Base-by-base conservation (phyloP, 92 coral and sea anemone species). In the Parazoanthus darwini region DNA sequence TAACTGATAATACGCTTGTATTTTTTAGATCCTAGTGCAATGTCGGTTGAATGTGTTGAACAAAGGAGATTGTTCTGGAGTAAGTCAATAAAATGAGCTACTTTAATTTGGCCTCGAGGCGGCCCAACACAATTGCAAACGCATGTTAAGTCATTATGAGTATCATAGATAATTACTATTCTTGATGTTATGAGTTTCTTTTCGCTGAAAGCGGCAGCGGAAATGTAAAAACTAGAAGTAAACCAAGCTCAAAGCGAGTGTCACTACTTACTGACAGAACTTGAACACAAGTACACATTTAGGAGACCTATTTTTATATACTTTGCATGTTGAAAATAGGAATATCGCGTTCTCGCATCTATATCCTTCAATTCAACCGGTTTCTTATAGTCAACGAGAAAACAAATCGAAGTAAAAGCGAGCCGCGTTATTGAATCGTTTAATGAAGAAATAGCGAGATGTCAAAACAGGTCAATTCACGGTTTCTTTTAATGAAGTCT, bases 31-130 rank as follows among this genome's bases (percentile, higher is more conserved):
- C 35, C 23, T 42, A 83, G 20, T 48, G 33, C 78, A 70, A 71
- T 37, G 43, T 26, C 25, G 70, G 20, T 48, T 20, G 66, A 70
- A 71, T 37, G 43, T 26, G 29, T 2, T 46, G 43, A 73, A 84
- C 87, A 84, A 84, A 84, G 50, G 43, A 15, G 67, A 84, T 84
- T 84, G 79, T 84, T 84, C 87, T 33, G 29, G 79, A 33, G 9
- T 18, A 44, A 68, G 42, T 83, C 43, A 83, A 83, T 83, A 83
- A 83, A 26, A 74, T 50, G 87, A 26, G 71, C 36, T 73, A 84
- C 29, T 25, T 71, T 46, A 71, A 84, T 71, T 66, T 70, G 78
- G 79, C 79, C 87, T 48, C 6, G 26, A 84, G 87, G 87, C 65
- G 58, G 11, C 44, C 66, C 16, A 6, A 11, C 16, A 84, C 87